phyloP scores from a whole-genome alignment of 2,888 invertebrate species.

The Drosophila imparisetae region DNA sequence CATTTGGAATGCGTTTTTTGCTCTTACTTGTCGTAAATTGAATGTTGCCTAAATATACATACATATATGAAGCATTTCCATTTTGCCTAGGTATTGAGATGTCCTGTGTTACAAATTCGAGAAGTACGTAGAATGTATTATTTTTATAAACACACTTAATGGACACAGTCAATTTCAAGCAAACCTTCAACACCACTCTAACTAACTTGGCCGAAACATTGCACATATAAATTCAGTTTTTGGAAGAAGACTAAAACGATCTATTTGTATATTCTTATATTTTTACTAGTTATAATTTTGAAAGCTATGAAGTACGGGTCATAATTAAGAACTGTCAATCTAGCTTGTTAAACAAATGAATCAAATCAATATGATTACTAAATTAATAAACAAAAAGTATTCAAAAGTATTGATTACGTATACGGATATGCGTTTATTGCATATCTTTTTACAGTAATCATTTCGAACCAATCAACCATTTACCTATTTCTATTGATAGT shows the following conservation, averaged over 20 bases:
- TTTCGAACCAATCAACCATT: constrained; percentile 12
- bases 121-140: background rate
- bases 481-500: constrained; percentile 19
- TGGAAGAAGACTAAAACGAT: rapidly evolving
- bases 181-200: background rate
- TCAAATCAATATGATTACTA: background rate
- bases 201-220: background rate
- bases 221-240: background rate
- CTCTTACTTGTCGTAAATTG: constrained; percentile 38
- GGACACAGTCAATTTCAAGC: background rate
- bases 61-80: constrained; percentile 16
- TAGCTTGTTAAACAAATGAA: background rate
- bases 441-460: background rate
- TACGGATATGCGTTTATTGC: background rate
- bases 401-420: background rate
- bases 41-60: constrained; percentile 39
- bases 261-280: background rate
- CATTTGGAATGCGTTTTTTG: constrained; percentile 43
- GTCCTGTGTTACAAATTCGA: background rate
- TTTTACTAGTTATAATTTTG: background rate
- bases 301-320: background rate
- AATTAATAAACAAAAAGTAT: background rate
- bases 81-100: background rate
- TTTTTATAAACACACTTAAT: background rate
- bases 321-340: background rate